A percentile compares a stretch with the other conserved stretches of the same genome.
phyloP scores from a whole-genome alignment of 2,113 vertebrate genomes.

The Rhizomys pruinosus region DNA sequence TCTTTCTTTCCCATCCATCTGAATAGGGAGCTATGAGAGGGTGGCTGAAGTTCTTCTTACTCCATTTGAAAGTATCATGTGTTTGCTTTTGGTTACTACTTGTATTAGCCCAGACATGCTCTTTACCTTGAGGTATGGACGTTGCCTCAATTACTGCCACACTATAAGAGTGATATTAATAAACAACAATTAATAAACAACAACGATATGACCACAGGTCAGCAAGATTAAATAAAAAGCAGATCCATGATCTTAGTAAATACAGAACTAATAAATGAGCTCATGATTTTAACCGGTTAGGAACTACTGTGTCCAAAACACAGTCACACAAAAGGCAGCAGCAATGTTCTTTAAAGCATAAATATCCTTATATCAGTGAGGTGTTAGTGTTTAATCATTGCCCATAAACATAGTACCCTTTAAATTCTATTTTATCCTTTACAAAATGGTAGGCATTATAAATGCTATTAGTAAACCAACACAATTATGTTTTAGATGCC shows the following conservation, averaged over 20 bases:
- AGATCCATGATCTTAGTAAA: not conserved
- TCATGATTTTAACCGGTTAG: not conserved
- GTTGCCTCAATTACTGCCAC: not conserved
- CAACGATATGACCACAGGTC: not conserved
- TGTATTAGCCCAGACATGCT: not conserved
- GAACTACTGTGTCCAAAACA: conserved; percentile 20
- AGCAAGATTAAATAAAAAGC: conserved; percentile 2
- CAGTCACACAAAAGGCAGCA: not conserved
- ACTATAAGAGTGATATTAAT: not conserved
- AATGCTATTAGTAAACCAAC: not conserved
- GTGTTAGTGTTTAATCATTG: not conserved
- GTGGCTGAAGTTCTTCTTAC: not conserved
- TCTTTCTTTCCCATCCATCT: not conserved
- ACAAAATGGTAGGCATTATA: not conserved
- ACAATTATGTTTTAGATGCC: not conserved
- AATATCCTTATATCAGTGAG: not conserved
- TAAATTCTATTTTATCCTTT: conserved; percentile 21
- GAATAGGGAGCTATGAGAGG: not conserved
- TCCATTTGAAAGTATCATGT: not conserved
- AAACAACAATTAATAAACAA: no score
- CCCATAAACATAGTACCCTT: not conserved
- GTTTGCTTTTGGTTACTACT: not conserved
- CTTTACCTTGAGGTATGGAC: no score
- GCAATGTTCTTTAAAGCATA: not conserved
- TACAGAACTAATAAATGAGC: not conserved